phyloP scores from a whole-genome alignment of 2,888 invertebrate genomes.

The Galerucella nymphaeae region DNA sequence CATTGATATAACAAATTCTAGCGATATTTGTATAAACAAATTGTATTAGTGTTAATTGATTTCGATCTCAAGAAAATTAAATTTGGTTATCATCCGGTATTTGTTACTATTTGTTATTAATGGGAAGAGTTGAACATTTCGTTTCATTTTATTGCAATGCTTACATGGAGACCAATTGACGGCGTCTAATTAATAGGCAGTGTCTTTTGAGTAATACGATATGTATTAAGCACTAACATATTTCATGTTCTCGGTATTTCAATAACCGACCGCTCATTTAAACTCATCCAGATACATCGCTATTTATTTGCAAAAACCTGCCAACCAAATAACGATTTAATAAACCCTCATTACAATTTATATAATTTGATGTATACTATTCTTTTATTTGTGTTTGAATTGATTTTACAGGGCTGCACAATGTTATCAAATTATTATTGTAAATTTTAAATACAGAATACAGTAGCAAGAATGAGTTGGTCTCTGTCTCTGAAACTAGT shows the following conservation, averaged over 20 bases:
- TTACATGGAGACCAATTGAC: slow-evolving; percentile 36
- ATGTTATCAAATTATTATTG: too few relatives aligned
- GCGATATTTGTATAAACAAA: too few relatives aligned
- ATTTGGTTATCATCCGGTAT: slow-evolving; percentile 13
- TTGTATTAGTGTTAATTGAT: not conserved
- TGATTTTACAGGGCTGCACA: too few relatives aligned
- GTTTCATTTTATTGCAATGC: slow-evolving; percentile 38
- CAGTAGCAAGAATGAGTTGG: too few relatives aligned
- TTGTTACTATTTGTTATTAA: slow-evolving; percentile 26
- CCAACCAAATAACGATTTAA: slow-evolving; percentile 4
- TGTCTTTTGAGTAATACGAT: slow-evolving; percentile 35
- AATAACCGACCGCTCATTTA: slow-evolving; percentile 33
- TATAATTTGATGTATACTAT: not conserved
- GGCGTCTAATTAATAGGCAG: slow-evolving; percentile 35
- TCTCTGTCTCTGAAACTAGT: too few relatives aligned
- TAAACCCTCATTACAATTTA: slow-evolving; percentile 2
- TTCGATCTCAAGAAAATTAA: not conserved
- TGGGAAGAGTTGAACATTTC: slow-evolving; percentile 30
- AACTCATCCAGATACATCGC: slow-evolving; percentile 22
- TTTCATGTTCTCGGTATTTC: slow-evolving; percentile 35
- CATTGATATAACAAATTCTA: too few relatives aligned
- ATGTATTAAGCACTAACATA: slow-evolving; percentile 35
- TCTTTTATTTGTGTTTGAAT: not conserved
- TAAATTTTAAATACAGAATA: too few relatives aligned
- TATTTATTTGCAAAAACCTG: slow-evolving; percentile 11